Evolutionary conservation across 1,140 invertebrate genomes (phyloP), one percentile per base, ranked within the genome.

Genomic region (Whitmania pigra): DNA sequence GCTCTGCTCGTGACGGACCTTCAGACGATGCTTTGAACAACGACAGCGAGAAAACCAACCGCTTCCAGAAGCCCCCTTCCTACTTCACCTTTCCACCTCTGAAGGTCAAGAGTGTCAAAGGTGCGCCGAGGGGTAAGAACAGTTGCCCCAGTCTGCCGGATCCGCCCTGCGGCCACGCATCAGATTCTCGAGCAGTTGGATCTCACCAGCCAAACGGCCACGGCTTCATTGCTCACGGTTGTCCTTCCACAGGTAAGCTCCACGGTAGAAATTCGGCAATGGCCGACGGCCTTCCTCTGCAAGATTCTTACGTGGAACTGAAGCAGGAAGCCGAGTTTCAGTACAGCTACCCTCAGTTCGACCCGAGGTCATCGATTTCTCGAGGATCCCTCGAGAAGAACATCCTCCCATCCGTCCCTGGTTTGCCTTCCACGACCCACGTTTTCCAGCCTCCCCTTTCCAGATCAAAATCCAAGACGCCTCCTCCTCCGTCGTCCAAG

Each of bases 11-110:
- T 36, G 43, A 49, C 2, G 43, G 13, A n/a, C 25, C n/a, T 20
- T 29, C 67, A 5, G 29, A n/a, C 6, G 67, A 13, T 11, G 67
- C 7, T 0, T 22, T 40, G 67, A 36, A 27, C 13, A 36, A 29
- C 11, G 40, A n/a, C n/a, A 25, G 2, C 25, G 67, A 11, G 67
- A 17, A 20, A 9, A 36, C 6, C 25, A 31, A 29, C 17, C 29
- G 29, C 25, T 68, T 40, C 17, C 29, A 31, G 1, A 68, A 17
- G 15, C 67, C 40, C 27, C 29, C 67, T 7, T 68, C 29, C 29
- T 68, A 68, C 31, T 68, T 68, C 40, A 68, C 67, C 31, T 68
- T 68, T 40, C 67, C 67, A 18, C 67, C 67, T 2, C n/a, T 68
- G 22, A 68, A 36, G 29, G 29, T n/a, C n/a, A 36, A 17, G 9